Evolutionary conservation across 2,797 vertebrate genomes (phyloP).

Genomic region (Halcyon chelicuti): DNA sequence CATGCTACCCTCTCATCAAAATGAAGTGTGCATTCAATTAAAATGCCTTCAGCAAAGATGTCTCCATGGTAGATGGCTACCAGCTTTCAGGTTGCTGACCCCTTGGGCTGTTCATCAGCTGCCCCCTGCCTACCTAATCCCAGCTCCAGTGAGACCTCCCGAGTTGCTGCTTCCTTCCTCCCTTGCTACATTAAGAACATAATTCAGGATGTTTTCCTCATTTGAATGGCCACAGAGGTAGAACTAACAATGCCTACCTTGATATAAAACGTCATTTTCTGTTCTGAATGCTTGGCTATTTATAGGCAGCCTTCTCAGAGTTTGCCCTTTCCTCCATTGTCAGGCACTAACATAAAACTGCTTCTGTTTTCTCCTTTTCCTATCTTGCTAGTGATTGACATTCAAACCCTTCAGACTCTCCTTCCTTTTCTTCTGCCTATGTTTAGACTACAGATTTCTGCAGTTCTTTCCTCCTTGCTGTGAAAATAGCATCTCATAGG

Average conservation of each 20-base stretch:
- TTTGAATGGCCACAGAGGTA: neutral
- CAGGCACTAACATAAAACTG: neutral
- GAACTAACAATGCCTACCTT: neutral
- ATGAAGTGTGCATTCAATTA: rapidly evolving
- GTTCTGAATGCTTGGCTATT: neutral
- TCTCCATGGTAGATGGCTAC: neutral
- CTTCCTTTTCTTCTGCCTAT: neutral
- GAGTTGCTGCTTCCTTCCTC: neutral
- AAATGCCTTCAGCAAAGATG: neutral
- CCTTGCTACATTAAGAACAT: neutral
- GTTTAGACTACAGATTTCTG: neutral
- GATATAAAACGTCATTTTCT: neutral
- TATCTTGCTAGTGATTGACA: neutral
- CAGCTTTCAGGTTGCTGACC: neutral
- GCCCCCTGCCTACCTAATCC: neutral
- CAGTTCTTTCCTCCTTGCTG: neutral
- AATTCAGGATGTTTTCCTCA: neutral
- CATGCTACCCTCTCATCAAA: neutral
- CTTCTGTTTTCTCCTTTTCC: neutral
- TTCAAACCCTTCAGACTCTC: neutral
- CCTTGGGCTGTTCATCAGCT: neutral
- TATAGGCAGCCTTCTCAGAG: neutral
- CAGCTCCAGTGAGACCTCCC: neutral
- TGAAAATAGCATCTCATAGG: neutral
- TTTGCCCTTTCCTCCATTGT: neutral